These are phyloP conservation scores for Pyralis farinalis DNA, from an alignment of 2,888 invertebrate genomes.

Conservation along the genomic window DNA sequence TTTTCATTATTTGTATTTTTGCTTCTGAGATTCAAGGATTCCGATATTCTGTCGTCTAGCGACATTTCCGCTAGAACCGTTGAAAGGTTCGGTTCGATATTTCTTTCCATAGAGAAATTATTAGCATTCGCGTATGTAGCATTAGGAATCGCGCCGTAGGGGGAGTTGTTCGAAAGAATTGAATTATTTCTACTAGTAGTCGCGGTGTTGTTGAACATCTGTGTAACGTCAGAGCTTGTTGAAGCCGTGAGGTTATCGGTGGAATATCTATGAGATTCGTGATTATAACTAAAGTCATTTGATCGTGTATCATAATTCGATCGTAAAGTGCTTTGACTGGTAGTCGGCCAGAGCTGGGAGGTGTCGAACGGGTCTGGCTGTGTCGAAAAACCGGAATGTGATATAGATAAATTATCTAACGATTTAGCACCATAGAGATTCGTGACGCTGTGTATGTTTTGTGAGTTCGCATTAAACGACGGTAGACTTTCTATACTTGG, in stretches of 20 bases:
- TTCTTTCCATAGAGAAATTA: slow-evolving; percentile 41
- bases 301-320: slow-evolving; percentile 33
- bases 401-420: slow-evolving; percentile 52
- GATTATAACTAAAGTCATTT: slow-evolving; percentile 24
- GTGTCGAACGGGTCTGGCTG: slow-evolving; percentile 63
- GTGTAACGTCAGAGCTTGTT: slow-evolving; percentile 26
- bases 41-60: slow-evolving; percentile 70
- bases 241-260: slow-evolving; percentile 31
- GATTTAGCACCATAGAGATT: slow-evolving; percentile 66
- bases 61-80: slow-evolving; percentile 56
- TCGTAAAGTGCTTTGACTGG: slow-evolving; percentile 41
- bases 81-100: slow-evolving; percentile 30
- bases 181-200: slow-evolving; percentile 30
- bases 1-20: slow-evolving; percentile 61
- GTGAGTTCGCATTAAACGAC: slow-evolving; percentile 36
- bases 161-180: slow-evolving; percentile 25
- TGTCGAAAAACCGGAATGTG: slow-evolving; percentile 19
- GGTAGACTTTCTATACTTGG: slow-evolving; percentile 66
- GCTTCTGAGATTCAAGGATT: slow-evolving; percentile 69
- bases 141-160: slow-evolving; percentile 37
- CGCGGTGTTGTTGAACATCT: slow-evolving; percentile 42
- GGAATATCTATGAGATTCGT: slow-evolving; percentile 55
- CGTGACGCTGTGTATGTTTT: slow-evolving; percentile 31
- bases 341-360: slow-evolving; percentile 55
- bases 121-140: slow-evolving; percentile 40